These are phyloP conservation scores for Romanogobio albipinnatus DNA, from an alignment of 2,113 vertebrate species.

Conservation along the genomic window DNA sequence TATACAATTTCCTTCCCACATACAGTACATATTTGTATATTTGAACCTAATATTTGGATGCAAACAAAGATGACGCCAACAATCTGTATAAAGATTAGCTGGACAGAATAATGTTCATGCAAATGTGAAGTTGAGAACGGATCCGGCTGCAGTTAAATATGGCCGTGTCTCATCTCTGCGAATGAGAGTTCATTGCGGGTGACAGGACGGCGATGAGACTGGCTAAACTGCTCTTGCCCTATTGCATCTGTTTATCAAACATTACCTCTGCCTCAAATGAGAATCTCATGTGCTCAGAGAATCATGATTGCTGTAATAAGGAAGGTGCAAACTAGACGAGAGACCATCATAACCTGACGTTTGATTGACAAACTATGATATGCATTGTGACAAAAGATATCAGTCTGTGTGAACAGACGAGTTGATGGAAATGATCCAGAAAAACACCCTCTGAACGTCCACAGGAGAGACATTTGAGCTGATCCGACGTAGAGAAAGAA, in stretches of 20 bases:
- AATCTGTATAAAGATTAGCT: background rate
- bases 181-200: conserved; percentile 49
- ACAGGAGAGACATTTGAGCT: conserved; percentile 16
- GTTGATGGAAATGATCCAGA: conserved; percentile 34
- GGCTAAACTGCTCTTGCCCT: conserved; percentile 28
- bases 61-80: background rate
- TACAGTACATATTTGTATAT: background rate
- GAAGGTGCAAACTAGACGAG: conserved; percentile 38
- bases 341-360: conserved; percentile 45
- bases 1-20: background rate
- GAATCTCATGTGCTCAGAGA: conserved; percentile 39
- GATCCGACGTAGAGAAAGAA: background rate
- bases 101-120: conserved; percentile 17
- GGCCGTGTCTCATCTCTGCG: background rate
- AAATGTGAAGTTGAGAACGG: background rate
- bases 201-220: conserved; percentile 51
- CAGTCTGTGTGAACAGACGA: background rate
- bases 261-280: conserved; percentile 49
- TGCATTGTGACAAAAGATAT: conserved; percentile 58
- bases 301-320: conserved; percentile 56
- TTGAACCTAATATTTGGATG: background rate
- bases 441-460: conserved; percentile 17
- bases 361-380: conserved; percentile 61
- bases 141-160: conserved; percentile 29
- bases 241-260: conserved; percentile 52